These are phyloP conservation scores for Dendrolimus punctatus DNA, from an alignment of 1,140 invertebrate genomes.

Conservation along the genomic window DNA sequence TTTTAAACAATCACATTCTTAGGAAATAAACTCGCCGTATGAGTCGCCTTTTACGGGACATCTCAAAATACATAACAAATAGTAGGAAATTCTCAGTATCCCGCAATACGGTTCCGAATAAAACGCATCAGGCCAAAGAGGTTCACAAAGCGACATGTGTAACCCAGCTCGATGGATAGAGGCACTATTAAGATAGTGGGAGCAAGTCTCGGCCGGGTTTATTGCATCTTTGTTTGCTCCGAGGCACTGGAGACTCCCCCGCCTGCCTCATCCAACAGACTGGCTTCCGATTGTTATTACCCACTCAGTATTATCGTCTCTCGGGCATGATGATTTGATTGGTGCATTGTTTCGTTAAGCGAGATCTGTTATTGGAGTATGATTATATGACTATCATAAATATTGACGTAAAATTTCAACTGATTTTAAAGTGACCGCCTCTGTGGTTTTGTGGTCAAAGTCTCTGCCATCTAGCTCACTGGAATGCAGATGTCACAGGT, in stretches of 20 bases:
- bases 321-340: slow-evolving; percentile 6
- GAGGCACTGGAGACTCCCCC: slow-evolving; percentile 37
- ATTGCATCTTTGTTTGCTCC: slow-evolving; percentile 59
- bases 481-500: too few species aligned
- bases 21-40: too few species aligned
- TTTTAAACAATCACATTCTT: too few species aligned
- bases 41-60: too few species aligned
- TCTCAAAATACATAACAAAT: not conserved
- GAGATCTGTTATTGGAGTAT: slow-evolving; percentile 6
- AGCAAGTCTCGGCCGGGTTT: slow-evolving; percentile 37
- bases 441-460: too few species aligned
- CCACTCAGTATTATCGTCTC: slow-evolving; percentile 13
- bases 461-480: too few species aligned
- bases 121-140: slow-evolving; percentile 24
- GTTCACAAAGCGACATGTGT: slow-evolving; percentile 38
- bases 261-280: slow-evolving; percentile 33
- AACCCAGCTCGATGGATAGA: slow-evolving; percentile 35
- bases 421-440: not conserved
- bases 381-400: not conserved
- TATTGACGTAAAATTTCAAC: slow-evolving; percentile 3
- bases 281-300: slow-evolving; percentile 54
- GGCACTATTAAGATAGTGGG: slow-evolving; percentile 39
- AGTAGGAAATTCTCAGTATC: slow-evolving; percentile 16
- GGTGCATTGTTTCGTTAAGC: slow-evolving; percentile 11
- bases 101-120: slow-evolving; percentile 25